A percentile compares a stretch with the other conserved stretches of the same genome.
Evolutionary conservation across 2,888 invertebrate genomes (phyloP).

Genomic region (Yponomeuta plumbellus): DNA sequence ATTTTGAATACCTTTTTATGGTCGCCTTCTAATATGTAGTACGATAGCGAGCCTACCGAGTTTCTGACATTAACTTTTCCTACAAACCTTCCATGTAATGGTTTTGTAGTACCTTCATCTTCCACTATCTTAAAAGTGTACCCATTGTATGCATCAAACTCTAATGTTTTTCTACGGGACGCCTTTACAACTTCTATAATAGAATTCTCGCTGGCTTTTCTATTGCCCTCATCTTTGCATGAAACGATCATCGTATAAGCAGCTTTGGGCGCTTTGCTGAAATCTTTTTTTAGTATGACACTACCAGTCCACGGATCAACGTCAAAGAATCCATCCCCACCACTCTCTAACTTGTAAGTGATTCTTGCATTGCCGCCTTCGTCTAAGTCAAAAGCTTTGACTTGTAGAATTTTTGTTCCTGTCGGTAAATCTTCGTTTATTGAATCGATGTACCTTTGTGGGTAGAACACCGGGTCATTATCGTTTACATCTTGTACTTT

Average conservation of each 20-base stretch:
- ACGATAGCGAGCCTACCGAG: conserved; percentile 81
- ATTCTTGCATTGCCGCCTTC: conserved; percentile 91
- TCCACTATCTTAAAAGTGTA: conserved; percentile 91
- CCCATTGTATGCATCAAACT: conserved; percentile 84
- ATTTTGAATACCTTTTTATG: conserved; percentile 85
- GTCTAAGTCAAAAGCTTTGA: conserved; percentile 90
- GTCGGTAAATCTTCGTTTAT: conserved; percentile 81
- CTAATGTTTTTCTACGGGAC: conserved; percentile 82
- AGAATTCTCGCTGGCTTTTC: conserved; percentile 83
- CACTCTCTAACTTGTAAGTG: conserved; percentile 86
- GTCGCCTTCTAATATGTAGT: conserved; percentile 89
- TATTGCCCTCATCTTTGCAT: conserved; percentile 88
- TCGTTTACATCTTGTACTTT: conserved; percentile 93
- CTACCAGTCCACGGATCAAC: conserved; percentile 88
- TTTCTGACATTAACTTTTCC: conserved; percentile 82
- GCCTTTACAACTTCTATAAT: conserved; percentile 87
- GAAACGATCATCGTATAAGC: conserved; percentile 85
- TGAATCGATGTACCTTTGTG: conserved; percentile 87
- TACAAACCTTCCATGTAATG: conserved; percentile 82
- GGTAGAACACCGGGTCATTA: conserved; percentile 94
- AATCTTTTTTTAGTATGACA: conserved; percentile 80
- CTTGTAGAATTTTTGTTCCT: conserved; percentile 81
- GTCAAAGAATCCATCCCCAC: conserved; percentile 86
- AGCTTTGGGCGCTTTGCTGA: conserved; percentile 80
- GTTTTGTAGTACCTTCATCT: conserved; percentile 81